Evolutionary conservation across 2,797 vertebrate species (phyloP).

Genomic region (Adrianichthys oophorus): DNA sequence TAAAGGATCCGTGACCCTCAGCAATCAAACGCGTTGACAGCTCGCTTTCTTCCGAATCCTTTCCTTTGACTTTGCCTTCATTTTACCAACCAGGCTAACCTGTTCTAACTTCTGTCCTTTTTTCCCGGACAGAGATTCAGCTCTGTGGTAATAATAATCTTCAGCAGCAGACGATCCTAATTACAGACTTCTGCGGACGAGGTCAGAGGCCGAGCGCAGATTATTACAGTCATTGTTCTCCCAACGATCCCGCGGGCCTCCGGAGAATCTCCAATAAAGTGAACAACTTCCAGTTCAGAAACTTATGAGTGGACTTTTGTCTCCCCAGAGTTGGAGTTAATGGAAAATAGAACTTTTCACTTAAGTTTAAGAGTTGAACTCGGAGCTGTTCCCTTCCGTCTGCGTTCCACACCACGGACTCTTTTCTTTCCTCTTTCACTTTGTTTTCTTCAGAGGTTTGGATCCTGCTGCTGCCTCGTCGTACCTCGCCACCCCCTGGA

Average conservation of each 20-base stretch:
- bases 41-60: conserved; percentile 33
- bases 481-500: conserved; percentile 61
- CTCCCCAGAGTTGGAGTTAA: conserved; percentile 57
- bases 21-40: conserved; percentile 36
- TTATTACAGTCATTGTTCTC: conserved; percentile 67
- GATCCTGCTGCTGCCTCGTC: conserved; percentile 46
- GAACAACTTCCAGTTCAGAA: conserved; percentile 44
- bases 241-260: conserved; percentile 36
- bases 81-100: conserved; percentile 3
- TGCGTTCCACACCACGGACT: conserved; percentile 65
- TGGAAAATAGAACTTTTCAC: conserved; percentile 54
- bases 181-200: conserved; percentile 43
- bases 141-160: conserved; percentile 42
- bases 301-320: conserved; percentile 49
- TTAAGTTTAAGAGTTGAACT: conserved; percentile 50
- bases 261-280: conserved; percentile 30
- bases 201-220: conserved; percentile 54
- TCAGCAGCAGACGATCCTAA: conserved; percentile 46
- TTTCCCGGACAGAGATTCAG: neutral
- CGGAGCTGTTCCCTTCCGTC: conserved; percentile 40
- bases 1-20: conserved; percentile 3
- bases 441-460: conserved; percentile 70
- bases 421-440: conserved; percentile 62
- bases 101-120: neutral
- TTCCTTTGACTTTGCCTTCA: conserved; percentile 13